Evolutionary conservation across 2,888 invertebrate species (phyloP).

Genomic region (Epiblema foenella): DNA sequence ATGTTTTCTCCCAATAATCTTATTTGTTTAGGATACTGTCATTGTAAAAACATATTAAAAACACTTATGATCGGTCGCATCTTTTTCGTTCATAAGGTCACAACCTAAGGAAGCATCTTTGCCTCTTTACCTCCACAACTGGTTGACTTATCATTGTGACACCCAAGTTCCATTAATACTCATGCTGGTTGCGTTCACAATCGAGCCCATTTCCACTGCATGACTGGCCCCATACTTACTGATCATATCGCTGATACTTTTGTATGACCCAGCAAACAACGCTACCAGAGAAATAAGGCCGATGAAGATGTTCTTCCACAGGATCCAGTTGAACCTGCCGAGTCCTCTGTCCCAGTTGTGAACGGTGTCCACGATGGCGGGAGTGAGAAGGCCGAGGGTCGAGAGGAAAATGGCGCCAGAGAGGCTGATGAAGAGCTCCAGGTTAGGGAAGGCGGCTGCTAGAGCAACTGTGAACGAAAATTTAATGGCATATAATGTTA

Average conservation of each 20-base stretch:
- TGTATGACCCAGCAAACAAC: conserved; percentile 73
- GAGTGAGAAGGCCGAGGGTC: conserved; percentile 89
- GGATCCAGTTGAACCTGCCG: conserved; percentile 87
- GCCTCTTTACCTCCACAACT: neutral
- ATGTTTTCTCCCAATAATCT: neutral
- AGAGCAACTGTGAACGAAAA: conserved; percentile 85
- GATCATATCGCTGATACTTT: conserved; percentile 69
- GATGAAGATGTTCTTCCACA: conserved; percentile 87
- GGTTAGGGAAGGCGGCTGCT: conserved; percentile 91
- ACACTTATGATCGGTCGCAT: neutral
- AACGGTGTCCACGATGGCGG: conserved; percentile 90
- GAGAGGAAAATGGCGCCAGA: conserved; percentile 92
- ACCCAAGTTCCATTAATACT: conserved; percentile 24
- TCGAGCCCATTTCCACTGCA: conserved; percentile 26
- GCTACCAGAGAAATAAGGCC: conserved; percentile 68
- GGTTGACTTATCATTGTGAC: neutral
- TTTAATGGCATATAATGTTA: neutral
- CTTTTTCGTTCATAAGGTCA: neutral
- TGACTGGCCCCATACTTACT: conserved; percentile 55
- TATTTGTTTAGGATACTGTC: neutral
- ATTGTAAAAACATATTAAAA: neutral
- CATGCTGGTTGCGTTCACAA: conserved; percentile 36
- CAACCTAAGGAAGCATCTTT: neutral
- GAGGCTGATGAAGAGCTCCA: conserved; percentile 94
- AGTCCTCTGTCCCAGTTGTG: conserved; percentile 87